Base-by-base conservation (phyloP, 2,113 vertebrate species). In the Nothocercus nigrocapillus region DNA sequence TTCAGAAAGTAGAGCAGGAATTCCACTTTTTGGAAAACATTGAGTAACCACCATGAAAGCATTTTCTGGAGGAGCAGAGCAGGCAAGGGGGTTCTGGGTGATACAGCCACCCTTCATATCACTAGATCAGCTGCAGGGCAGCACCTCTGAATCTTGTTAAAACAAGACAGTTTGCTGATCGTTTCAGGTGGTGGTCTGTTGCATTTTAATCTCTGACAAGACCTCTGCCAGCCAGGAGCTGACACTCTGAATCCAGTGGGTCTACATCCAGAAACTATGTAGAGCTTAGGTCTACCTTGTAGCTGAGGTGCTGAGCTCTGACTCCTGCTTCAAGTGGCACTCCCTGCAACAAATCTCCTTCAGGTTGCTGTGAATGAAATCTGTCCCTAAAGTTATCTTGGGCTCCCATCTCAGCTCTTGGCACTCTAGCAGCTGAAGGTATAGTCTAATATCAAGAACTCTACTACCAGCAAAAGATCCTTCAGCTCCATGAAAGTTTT, bases 131-230 rank as follows among this genome's bases (percentile, higher is more conserved):
- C 2, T 3, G 49, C 75, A 85, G 44, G 59, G 75, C 40, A 94
- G 78, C 75, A 85, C 24, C 63, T 34, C n/a, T 49, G 67, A 85
- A n/a, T 76, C 72, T 79, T 78, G 66, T 78, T 76, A 94, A 83
- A 90, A 77, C 14, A 56, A 74, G 64, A 36, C 30, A 67, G 49
- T 66, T 86, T 78, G 68, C 80, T 79, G 69, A 89, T 59, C 84
- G 47, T 63, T 94, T 69, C 38, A 47, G 81, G 53, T 1, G 2
- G 77, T 64, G 69, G 42, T 56, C 86, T 30, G 47, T 82, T 74
- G 62, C 30, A 22, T 86, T 70, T 94, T 91, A 91, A 86, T 89
- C 87, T 79, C 15, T 59, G 64, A n/a, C 77, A 81, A 81, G 49
- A 69, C 34, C 82, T 68, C 70, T 61, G 32, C 15, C 62, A 82